Percentiles rank a stretch among this genome's conserved stretches.
Evolutionary conservation across 2,797 vertebrate genomes (phyloP).

Genomic region (Mus caroli): DNA sequence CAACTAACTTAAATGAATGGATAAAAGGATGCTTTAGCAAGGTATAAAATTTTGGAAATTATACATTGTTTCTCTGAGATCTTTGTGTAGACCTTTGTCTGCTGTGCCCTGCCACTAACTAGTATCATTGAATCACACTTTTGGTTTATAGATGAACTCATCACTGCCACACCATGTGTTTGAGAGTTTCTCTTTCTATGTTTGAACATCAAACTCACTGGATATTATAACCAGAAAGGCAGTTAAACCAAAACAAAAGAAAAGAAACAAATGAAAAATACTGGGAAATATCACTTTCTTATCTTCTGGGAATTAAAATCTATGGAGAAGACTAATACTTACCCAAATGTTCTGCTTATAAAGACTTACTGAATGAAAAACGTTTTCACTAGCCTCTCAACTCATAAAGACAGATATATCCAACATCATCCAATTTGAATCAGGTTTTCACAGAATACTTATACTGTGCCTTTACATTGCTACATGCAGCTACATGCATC

Average conservation of each 20-base stretch:
- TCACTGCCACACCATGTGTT: background rate
- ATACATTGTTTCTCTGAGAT: constrained; percentile 28
- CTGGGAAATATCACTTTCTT: background rate
- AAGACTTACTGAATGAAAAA: constrained; percentile 17
- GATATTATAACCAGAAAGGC: background rate
- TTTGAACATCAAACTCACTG: background rate
- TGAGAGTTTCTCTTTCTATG: background rate
- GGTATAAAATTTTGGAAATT: constrained; percentile 53
- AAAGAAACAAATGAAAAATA: background rate
- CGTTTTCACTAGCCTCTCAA: constrained; percentile 46
- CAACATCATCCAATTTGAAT: background rate
- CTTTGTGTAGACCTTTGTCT: background rate
- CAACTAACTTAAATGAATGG: constrained; percentile 46
- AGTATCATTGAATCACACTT: background rate
- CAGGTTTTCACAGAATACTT: background rate
- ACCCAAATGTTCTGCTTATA: constrained; percentile 28
- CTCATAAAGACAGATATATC: background rate
- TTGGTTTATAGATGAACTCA: background rate
- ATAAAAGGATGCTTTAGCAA: constrained; percentile 34
- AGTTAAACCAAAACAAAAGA: background rate
- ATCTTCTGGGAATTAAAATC: constrained; percentile 23
- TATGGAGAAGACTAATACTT: background rate
- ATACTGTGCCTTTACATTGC: background rate
- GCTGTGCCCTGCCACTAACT: background rate
- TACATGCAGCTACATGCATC: background rate